Evolutionary conservation across 2,113 vertebrate species (phyloP), one percentile per base, ranked within the genome.

Genomic region (Catharus fuscescens): DNA sequence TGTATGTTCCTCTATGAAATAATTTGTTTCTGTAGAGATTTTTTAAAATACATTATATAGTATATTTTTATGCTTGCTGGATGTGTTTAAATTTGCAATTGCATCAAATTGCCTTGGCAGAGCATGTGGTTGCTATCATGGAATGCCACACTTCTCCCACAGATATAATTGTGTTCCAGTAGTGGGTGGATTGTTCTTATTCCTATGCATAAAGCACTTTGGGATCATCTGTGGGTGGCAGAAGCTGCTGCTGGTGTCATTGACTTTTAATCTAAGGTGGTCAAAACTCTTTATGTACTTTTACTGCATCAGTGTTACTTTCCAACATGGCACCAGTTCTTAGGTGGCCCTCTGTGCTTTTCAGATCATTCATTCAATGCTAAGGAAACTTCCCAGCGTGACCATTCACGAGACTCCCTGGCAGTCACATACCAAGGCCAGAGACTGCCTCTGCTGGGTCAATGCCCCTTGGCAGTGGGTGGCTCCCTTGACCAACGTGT

Each of bases 401-500:
- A 38, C 18, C 36, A 66, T 24, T 29, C 45, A n/a, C 0, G 0
- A 60, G 69, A 18, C 24, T n/a, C 44, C 28, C 36, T 45, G 53
- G 18, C 28, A 60, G 18, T 25, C 45, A 14, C 45, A 73, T 45
- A 7, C 45, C 53, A 45, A n/a, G 15, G 4, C 10, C 44, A 36
- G 6, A 73, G 8, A 1, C 23, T 20, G 69, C 11, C 28, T 17
- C 45, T 52, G 13, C 23, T 44, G 36, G 8, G 32, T 18, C 2
- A 6, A 53, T 73, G 19, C 28, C 32, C 53, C 19, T 66, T 25
- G 0, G 0, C 15, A 17, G 26, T 0, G 0, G 14, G 23, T 0
- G 0, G 23, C 12, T 73, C 45, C 18, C 1, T 1, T 38, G 32
- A 38, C 36, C 0, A 0, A 19, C 0, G 0, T 7, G 32, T 36